Percentiles rank a stretch among this genome's conserved stretches.
These are phyloP conservation scores for Ivindomyrus marchei DNA, from an alignment of 2,113 vertebrate genomes.

Conservation along the genomic window DNA sequence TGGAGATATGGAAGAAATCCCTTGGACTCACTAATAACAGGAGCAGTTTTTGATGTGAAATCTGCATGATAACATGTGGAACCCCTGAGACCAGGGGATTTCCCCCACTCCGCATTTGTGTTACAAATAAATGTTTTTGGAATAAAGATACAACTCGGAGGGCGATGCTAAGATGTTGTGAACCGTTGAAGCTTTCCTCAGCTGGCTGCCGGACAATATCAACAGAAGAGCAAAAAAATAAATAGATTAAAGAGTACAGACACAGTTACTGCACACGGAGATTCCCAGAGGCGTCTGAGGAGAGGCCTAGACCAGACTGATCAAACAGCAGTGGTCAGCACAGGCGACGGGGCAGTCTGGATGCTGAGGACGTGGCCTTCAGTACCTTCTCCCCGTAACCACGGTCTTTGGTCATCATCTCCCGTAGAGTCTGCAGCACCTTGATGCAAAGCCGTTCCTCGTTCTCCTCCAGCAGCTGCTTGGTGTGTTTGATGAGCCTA, in stretches of 20 bases:
- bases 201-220: slow-evolving; percentile 2
- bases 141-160: neutral
- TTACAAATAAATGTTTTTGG: neutral
- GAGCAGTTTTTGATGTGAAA: neutral
- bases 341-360: neutral
- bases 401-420: slow-evolving; percentile 98
- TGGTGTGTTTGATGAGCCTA: slow-evolving; percentile 95
- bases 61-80: neutral
- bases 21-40: neutral
- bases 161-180: neutral
- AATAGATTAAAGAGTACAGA: neutral
- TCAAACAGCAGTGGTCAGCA: neutral
- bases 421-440: slow-evolving; percentile 90
- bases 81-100: neutral
- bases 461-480: slow-evolving; percentile 92
- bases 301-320: neutral
- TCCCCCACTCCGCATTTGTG: neutral
- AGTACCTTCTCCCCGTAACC: slow-evolving; percentile 94
- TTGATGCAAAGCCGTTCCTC: slow-evolving; percentile 97
- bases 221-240: neutral
- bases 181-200: neutral
- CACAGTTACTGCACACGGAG: neutral
- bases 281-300: neutral
- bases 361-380: neutral
- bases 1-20: neutral